Base-by-base conservation (phyloP, 2,113 vertebrate species). In the Sakesphorus luctuosus region DNA sequence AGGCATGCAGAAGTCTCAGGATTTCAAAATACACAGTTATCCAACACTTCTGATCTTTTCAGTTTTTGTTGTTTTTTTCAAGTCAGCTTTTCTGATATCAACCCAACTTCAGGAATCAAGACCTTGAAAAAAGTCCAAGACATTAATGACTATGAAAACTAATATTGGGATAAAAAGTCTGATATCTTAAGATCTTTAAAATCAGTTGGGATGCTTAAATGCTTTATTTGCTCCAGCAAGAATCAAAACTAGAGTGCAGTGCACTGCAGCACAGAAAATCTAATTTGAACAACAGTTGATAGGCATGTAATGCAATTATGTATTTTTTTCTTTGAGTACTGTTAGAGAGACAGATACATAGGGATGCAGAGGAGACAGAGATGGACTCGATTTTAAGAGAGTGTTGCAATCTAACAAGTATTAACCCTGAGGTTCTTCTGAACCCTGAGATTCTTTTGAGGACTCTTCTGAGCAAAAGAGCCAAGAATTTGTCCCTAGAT, bases 261-360 rank as follows among this genome's bases (percentile, higher is more conserved):
- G 86, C 26, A 20, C 81, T 92, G 93, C 83, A 86, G 86, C 68
- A 94, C 80, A 96, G 93, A 96, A 94, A 96, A 92, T 92, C 90
- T 95, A 93, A 96, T 96, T 93, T 18, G 14, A 93, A 80, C 85
- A 97, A 92, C 73, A 96, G 87, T 58, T 93, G 95, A 96, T 78
- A 94, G 85, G 92, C 84, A 66, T 61, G 43, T 95, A 95, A 95
- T 92, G 49, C 66, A 94, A 93, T 97, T 92, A 90, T 3, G 13
- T 72, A 24, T 78, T 94, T 90, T 93, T 94, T 92, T 61, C 36
- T 90, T 55, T 67, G 88, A 94, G 61, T 78, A 65, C 62, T 58
- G 66, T 95, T 95, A 90, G 96, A 96, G 43, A 94, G 73, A 76
- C 89, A 93, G 96, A 96, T 87, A 68, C 94, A 84, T 72, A 92